Evolutionary conservation across 2,888 invertebrate species (phyloP), one percentile per base, ranked within the genome.

Genomic region (Punctoribates punctum): DNA sequence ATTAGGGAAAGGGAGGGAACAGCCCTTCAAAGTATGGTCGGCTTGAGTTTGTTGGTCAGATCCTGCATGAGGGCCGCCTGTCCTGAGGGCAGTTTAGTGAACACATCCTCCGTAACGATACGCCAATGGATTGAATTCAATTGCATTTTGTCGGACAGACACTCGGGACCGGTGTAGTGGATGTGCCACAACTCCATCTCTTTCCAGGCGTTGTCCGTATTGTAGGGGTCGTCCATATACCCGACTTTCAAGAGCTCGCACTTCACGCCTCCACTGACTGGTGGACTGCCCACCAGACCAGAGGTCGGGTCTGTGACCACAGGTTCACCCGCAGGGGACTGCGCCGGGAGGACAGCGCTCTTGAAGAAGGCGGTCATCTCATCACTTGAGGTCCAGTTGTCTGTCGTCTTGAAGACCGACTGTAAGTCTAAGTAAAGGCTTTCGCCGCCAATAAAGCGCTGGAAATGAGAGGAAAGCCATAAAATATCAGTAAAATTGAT

Each of bases 151-250:
- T 60, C 60, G 23, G 20, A 23, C 20, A 67, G 38, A 20, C 9
- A 38, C 42, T 72, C 79, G 0, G 38, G 57, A 9, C 76, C 77
- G n/a, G 77, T 77, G 34, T 76, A 81, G 74, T 81, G 81, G 4
- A 81, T 73, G 73, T 81, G 81, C 79, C 80, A 81, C 1, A 81
- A 74, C 76, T 81, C 79, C 0, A 83, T 82, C 76, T 81, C 81
- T 70, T 80, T 80, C 81, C 81, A 81, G 0, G 80, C 79, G 34
- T 81, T 80, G 57, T 81, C 81, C 0, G 84, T 84, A 77, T 84
- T 84, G 23, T 81, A 77, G 0, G 82, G 82, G 79, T 83, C 83
- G 78, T 84, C 84, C 67, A 84, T 81, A 78, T 83, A 84, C 5
- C 83, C 83, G 48, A 81, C 80, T 75, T 82, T 81, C 27, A 82